Base-by-base conservation (phyloP, 2,888 invertebrate species). In the Amblyteles armatorius region DNA sequence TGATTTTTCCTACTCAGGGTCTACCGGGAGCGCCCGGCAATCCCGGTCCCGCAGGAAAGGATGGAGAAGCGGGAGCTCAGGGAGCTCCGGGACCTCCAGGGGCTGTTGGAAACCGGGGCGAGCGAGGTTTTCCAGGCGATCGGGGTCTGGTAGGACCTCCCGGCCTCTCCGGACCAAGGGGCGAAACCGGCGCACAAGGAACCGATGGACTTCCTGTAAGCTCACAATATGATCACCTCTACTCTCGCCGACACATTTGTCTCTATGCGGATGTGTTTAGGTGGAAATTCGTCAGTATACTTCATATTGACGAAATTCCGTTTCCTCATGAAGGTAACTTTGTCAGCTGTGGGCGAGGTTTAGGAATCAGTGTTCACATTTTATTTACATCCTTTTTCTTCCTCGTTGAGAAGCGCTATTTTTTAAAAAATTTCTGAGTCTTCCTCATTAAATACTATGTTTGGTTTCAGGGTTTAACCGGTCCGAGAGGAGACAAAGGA, bases 41-140 rank as follows among this genome's bases (percentile, higher is more conserved):
- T 90, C 95, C 96, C 2, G 98, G 98, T 0, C 92, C 95, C 7
- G 95, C 96, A 0, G 97, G 97, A n/a, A 97, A 97, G 94, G 97
- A 98, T 92, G 98, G 98, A 2, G 97, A 96, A 91, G 94, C 95
- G 1, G 97, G 97, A 0, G 91, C 96, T 13, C 96, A 96, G 76
- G 97, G 97, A 0, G 95, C 94, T 44, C 92, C 94, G 4, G 96
- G 96, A 55, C 90, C 92, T 40, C 94, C 95, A 9, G 96, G 96
- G 40, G 33, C 94, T 16, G 93, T 94, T 36, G 96, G 96, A 65
- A 90, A 93, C 29, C 92, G 95, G 88, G 96, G 96, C 65, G 95
- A 95, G 90, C 92, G 95, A 91, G 97, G 97, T 3, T 96, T 96
- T 91, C 96, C 97, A 3, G 97, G 97, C 5, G 97, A 97, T 91